These are phyloP conservation scores for Hydrocynus forskahlii DNA, from an alignment of 2,797 vertebrate genomes.

Conservation along the genomic window DNA sequence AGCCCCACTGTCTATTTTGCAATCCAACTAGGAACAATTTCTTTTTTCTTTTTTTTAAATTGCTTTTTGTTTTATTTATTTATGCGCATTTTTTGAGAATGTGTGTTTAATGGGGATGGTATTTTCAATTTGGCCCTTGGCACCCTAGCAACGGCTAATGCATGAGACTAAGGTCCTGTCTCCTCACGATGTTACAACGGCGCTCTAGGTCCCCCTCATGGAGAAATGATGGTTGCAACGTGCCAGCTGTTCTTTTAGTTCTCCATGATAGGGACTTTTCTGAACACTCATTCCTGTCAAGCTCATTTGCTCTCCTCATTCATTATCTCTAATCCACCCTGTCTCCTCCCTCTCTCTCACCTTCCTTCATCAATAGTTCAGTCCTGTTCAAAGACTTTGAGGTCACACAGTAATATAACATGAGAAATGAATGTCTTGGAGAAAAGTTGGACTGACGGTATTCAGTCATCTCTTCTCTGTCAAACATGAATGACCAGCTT, in stretches of 20 bases:
- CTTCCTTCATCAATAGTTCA: neutral
- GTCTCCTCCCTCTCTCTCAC: neutral
- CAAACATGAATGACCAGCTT: slow-evolving; percentile 2
- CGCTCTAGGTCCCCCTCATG: slow-evolving; percentile 50
- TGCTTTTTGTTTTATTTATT: slow-evolving; percentile 60
- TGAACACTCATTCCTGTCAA: neutral
- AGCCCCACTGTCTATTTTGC: slow-evolving; percentile 74
- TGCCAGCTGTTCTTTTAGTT: slow-evolving; percentile 21
- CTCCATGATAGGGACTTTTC: neutral
- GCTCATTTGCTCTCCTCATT: neutral
- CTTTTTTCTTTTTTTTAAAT: slow-evolving; percentile 50
- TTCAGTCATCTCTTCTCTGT: neutral
- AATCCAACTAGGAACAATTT: slow-evolving; percentile 74
- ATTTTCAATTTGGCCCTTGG: slow-evolving; percentile 55
- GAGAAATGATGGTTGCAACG: slow-evolving; percentile 29
- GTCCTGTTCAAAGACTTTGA: neutral
- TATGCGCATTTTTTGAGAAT: slow-evolving; percentile 48
- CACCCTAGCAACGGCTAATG: slow-evolving; percentile 61
- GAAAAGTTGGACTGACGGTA: neutral
- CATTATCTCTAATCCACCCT: neutral
- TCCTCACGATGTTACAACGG: neutral
- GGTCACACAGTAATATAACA: slow-evolving; percentile 33
- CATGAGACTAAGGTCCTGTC: slow-evolving; percentile 37
- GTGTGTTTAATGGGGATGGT: slow-evolving; percentile 59
- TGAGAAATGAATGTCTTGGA: slow-evolving; percentile 35